Evolutionary conservation across 1,140 invertebrate species (phyloP).

Genomic region (Galleria mellonella): DNA sequence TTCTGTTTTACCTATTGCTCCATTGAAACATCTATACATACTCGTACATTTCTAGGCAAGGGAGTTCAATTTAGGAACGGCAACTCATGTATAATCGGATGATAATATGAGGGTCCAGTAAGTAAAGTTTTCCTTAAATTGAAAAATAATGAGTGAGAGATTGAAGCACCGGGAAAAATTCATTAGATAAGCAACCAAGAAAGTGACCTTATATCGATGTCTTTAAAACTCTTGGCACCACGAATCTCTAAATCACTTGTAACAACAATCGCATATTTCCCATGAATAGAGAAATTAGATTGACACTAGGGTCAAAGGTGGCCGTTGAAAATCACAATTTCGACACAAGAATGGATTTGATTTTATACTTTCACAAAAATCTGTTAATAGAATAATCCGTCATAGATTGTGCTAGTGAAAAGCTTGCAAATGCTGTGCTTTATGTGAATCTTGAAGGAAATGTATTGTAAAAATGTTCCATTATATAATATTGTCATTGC

Average conservation of each 20-base stretch:
- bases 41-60: too few relatives aligned
- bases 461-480: too few relatives aligned
- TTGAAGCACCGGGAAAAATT: too few relatives aligned
- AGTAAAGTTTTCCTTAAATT: too few relatives aligned
- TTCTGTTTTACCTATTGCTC: too few relatives aligned
- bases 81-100: too few relatives aligned
- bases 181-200: background rate
- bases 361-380: constrained; percentile 19
- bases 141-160: too few relatives aligned
- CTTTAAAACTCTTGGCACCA: background rate
- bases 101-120: too few relatives aligned
- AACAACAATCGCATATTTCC: constrained; percentile 24
- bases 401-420: background rate
- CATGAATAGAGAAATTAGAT: constrained; percentile 43
- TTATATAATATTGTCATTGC: too few relatives aligned
- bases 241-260: background rate
- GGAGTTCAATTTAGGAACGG: too few relatives aligned
- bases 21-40: too few relatives aligned
- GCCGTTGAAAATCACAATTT: constrained; percentile 30
- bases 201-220: too few relatives aligned
- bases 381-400: background rate
- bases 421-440: constrained; percentile 8
- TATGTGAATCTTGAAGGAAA: constrained; percentile 3
- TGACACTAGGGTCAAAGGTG: constrained; percentile 35
- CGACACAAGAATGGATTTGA: constrained; percentile 27